Percentiles rank a stretch among this genome's conserved stretches.
phyloP scores from a whole-genome alignment of 1,140 invertebrate species.

The Meloidogyne exigua region DNA sequence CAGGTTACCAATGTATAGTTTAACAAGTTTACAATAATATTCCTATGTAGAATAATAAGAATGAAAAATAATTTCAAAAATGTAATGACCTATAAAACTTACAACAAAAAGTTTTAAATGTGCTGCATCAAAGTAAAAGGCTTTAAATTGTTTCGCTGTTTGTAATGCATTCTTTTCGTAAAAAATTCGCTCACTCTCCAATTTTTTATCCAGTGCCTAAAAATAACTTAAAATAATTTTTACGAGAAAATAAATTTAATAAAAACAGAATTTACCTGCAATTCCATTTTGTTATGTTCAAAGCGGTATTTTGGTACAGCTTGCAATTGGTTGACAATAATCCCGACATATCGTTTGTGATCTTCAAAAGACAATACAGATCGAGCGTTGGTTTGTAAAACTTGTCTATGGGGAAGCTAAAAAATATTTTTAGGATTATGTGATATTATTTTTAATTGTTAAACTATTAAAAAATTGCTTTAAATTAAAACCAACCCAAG shows the following conservation, averaged over 20 bases:
- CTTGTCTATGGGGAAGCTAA: background rate
- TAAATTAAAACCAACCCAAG: too few species aligned
- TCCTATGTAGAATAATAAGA: background rate
- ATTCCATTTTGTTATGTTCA: constrained; percentile 13
- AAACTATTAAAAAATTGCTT: too few species aligned
- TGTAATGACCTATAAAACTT: background rate
- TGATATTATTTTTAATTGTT: too few species aligned
- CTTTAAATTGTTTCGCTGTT: background rate
- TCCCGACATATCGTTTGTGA: constrained; percentile 14
- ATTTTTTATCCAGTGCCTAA: background rate
- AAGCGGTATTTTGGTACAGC: background rate
- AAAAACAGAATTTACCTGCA: background rate
- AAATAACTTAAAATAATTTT: background rate
- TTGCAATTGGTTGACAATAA: constrained; percentile 8
- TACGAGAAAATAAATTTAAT: too few species aligned
- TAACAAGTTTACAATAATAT: background rate
- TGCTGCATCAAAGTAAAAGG: background rate
- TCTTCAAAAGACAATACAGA: constrained; percentile 9
- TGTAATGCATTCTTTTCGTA: constrained; percentile 6
- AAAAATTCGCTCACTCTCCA: background rate
- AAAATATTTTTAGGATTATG: too few species aligned
- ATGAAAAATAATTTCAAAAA: background rate
- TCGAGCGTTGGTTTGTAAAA: background rate
- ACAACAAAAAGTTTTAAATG: background rate
- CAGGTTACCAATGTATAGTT: background rate